Evolutionary conservation across 2,888 invertebrate genomes (phyloP), one percentile per base, ranked within the genome.

Genomic region (Psococerastis gibbosa): DNA sequence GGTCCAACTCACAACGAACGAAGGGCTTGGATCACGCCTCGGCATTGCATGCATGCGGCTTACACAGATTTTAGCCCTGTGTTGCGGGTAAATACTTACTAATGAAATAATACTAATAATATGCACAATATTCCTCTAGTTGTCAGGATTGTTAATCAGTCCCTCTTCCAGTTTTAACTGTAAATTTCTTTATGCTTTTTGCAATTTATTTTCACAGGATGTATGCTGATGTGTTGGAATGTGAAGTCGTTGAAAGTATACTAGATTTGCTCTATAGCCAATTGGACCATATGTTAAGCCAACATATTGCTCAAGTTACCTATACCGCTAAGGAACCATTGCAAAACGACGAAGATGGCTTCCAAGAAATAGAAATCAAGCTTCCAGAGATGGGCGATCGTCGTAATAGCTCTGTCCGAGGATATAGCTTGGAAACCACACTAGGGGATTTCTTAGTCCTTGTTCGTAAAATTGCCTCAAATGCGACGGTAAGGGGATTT

Each of bases 371-470:
- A 11, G 27, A 27, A 11, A 27, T 27, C 27, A 20, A 9, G 23
- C 18, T 15, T 23, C 32, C 11, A 31, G 42, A 20, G 2, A 31
- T 23, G 18, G 32, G 32, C 13, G 17, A 18, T 3, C 23, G 32
- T 16, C 11, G 16, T n/a, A 15, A 20, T 22, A n/a, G n/a, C n/a
- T n/a, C n/a, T n/a, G 35, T 35, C 43, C n/a, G 43, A 22, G 48
- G 47, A 45, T 50, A 51, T n/a, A 52, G 56, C 58, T 52, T 58
- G 50, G 62, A 65, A 49, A 56, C 61, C 33, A 56, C 59, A 17
- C 57, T 72, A 11, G 70, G 69, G 3, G 69, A 71, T 54, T 68
- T 67, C 50, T 56, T 73, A 41, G 64, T 70, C 23, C 70, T 71
- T 54, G 54, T 71, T 18, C 55, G 69, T 20, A 63, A 67, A n/a